Base-by-base conservation (phyloP, 2,797 vertebrate species). In the Novumbra hubbsi region DNA sequence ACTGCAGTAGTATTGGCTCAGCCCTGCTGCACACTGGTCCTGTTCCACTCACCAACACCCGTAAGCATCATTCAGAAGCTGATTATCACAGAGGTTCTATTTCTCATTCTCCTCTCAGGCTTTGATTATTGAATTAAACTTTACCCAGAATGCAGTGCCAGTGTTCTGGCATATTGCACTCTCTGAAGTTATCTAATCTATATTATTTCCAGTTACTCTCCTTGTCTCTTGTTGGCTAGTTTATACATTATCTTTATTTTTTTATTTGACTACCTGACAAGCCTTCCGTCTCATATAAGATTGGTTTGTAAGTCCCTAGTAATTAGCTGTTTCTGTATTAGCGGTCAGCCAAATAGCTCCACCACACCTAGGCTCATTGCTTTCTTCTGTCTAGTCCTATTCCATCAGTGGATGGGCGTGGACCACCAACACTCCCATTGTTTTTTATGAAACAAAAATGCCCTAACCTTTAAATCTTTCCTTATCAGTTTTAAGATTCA, bases 91-190 rank as follows among this genome's bases (percentile, higher is more conserved):
- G 21, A 3, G 6, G 19, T 52, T 55, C 52, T 6, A 11, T 24
- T 14, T 49, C 68, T 28, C 68, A 17, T 69, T 50, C 15, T 17
- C 48, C 24, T 69, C 21, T 50, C 68, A 68, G 21, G 28, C 14
- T 17, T 50, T 69, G 65, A 67, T 67, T 38, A 34, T 11, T 19
- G 65, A 67, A 67, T 67, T 17, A 67, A 3, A 24, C 68, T 49
- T 17, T 49, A 17, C 24, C 45, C 45, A 30, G 68, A 24, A 52
- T 27, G 27, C 27, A 52, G 9, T 65, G 63, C 63, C 63, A 32
- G 27, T 30, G 15, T 65, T 30, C 30, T 19, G 63, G 21, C 55
- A 60, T 9, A 60, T 14, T 60, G 21, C 55, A 27, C 55, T 57
- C n/a, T 21, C 21, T 60, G 11, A 12, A 7, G 17, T 57, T 30